Conservation (phyloP, 92 coral and sea anemone genomes). For the Muricea muricata region DNA sequence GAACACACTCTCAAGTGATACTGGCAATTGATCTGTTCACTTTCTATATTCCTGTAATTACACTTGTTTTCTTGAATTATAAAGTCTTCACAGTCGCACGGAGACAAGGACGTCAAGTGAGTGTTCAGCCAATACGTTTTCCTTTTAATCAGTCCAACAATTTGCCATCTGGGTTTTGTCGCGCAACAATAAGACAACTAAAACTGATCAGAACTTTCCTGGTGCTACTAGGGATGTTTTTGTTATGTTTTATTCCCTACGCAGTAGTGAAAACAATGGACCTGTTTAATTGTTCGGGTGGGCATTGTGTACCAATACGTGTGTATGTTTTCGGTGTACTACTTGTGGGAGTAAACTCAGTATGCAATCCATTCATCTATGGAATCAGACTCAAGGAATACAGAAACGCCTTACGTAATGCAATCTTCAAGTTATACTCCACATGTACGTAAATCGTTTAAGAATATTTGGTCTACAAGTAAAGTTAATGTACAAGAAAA, state of each 20-base stretch:
- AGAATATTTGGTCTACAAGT: too few species aligned
- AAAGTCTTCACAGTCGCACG: constrained; percentile 12
- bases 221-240: neutral
- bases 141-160: neutral
- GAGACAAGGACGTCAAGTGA: constrained; percentile 4
- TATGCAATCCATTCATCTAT: constrained; percentile 3
- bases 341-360: constrained; percentile 16
- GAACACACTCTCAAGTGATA: neutral
- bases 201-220: neutral
- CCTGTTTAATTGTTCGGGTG: neutral
- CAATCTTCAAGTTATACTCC: neutral
- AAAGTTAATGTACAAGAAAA: too few species aligned
- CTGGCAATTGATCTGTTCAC: neutral
- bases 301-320: neutral
- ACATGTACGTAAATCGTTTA: neutral
- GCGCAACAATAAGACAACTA: neutral
- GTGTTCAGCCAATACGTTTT: neutral
- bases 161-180: neutral
- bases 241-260: neutral
- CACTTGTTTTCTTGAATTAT: neutral
- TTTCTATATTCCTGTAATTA: neutral
- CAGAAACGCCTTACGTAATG: neutral
- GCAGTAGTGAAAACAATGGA: constrained; percentile 14
- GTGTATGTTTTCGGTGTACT: neutral
- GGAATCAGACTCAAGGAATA: neutral